Evolutionary conservation across 2,888 invertebrate species (phyloP), one percentile per base, ranked within the genome.

Genomic region (Deilephila elpenor): DNA sequence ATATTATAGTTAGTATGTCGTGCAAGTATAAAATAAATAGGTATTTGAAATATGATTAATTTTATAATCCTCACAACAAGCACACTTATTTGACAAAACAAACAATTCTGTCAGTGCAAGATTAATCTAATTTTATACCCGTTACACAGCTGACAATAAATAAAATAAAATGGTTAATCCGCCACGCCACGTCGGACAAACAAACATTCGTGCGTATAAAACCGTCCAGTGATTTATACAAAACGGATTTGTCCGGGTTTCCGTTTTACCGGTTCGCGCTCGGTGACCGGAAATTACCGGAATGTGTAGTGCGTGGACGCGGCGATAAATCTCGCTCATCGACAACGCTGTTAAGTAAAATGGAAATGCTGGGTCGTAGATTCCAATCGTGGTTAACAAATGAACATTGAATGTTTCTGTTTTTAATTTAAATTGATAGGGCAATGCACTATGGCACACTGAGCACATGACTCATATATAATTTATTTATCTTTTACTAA

Each of bases 271-370:
- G 51, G 51, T 67, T 67, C 67, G 67, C 67, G 67, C 67, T 44
- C 67, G 51, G 17, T 51, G 67, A 67, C 67, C 67, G 67, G 67
- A 51, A 67, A 67, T 67, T 67, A 67, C 67, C 67, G 67, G 67
- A 67, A 67, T 67, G 67, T 67, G 67, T 67, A 51, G 67, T 67
- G 64, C 64, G 64, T 51, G 67, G 67, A 51, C 51, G 67, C 51
- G 67, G 11, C 67, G 44, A 51, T 67, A 67, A 51, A 67, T 51
- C 67, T 25, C 44, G 67, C 34, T 25, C 56, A n/a, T 56, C 56
- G 56, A 14, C 14, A 44, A 44, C n/a, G 17, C n/a, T 56, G 19
- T 17, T 56, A n/a, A 56, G 56, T 56, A 56, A n/a, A 56, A 56
- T 56, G 56, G n/a, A 56, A 56, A 17, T n/a, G 56, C 19, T 17